Percentiles rank a stretch among this genome's conserved stretches.
These are phyloP conservation scores for Pseudococcus jackbeardsleyi DNA, from an alignment of 2,888 invertebrate genomes.

Conservation along the genomic window DNA sequence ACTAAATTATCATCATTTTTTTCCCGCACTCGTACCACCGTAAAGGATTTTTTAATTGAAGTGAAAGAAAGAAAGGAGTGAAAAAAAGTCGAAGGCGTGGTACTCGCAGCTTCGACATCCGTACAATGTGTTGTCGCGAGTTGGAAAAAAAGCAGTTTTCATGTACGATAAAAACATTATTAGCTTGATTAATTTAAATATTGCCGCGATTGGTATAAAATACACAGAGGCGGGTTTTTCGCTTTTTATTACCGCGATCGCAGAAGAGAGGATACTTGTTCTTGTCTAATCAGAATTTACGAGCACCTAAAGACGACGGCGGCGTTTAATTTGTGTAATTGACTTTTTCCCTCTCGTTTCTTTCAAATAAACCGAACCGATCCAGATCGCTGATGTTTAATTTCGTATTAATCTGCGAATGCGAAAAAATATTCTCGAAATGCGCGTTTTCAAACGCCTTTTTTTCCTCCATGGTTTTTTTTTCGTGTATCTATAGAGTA, in stretches of 20 bases:
- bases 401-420: neutral
- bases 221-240: neutral
- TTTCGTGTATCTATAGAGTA: neutral
- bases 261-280: neutral
- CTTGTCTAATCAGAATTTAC: slow-evolving; percentile 19
- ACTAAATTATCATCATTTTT: slow-evolving; percentile 48
- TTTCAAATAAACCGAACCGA: neutral
- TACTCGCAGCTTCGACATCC: slow-evolving; percentile 7
- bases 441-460: neutral
- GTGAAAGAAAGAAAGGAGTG: neutral
- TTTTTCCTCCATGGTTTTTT: neutral
- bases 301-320: neutral
- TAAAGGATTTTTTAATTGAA: slow-evolving; percentile 14
- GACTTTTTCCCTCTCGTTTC: neutral
- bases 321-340: neutral
- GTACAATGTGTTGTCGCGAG: slow-evolving; percentile 9
- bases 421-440: neutral
- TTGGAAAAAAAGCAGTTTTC: slow-evolving; percentile 5
- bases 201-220: slow-evolving; percentile 14
- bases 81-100: slow-evolving; percentile 5
- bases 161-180: neutral
- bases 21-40: neutral
- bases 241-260: neutral
- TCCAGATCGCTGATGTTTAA: neutral
- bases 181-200: slow-evolving; percentile 41